These are phyloP conservation scores for Drosophila aff. DNA, from an alignment of 1,140 invertebrate species.

Conservation along the genomic window DNA sequence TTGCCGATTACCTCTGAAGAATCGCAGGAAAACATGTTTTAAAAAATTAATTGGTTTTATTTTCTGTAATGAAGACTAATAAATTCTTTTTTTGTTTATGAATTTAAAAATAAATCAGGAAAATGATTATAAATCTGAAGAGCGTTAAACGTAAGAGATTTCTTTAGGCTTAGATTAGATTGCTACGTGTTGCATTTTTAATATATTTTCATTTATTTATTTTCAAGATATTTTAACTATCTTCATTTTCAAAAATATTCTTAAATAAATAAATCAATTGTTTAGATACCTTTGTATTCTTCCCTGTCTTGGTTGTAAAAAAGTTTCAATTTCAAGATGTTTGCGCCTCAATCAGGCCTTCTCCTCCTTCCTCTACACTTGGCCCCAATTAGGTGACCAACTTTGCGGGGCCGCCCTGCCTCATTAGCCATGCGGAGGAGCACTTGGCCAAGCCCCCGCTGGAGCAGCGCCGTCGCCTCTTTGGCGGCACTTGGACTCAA, in stretches of 20 bases:
- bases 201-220: background rate
- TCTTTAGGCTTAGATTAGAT: background rate
- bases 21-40: slow-evolving; percentile 1
- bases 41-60: background rate
- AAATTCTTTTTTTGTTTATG: background rate
- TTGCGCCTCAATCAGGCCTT: slow-evolving; percentile 42
- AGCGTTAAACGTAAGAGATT: background rate
- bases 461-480: slow-evolving; percentile 58
- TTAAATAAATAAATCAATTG: background rate
- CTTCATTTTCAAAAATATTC: background rate
- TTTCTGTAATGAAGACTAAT: background rate
- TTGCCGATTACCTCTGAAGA: slow-evolving; percentile 16
- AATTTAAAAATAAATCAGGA: background rate
- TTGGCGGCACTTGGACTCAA: slow-evolving; percentile 69
- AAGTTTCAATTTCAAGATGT: slow-evolving; percentile 58
- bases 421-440: slow-evolving; percentile 78
- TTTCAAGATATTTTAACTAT: background rate
- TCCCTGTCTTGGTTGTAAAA: background rate
- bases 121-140: background rate
- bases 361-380: slow-evolving; percentile 43
- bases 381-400: slow-evolving; percentile 77
- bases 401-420: slow-evolving; percentile 58
- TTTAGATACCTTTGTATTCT: too few species aligned
- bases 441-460: slow-evolving; percentile 69
- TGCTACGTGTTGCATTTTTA: accelerated